Percentiles rank a stretch among this genome's conserved stretches.
Evolutionary conservation across 2,888 invertebrate genomes (phyloP).

Genomic region (Pterostichus madidus): DNA sequence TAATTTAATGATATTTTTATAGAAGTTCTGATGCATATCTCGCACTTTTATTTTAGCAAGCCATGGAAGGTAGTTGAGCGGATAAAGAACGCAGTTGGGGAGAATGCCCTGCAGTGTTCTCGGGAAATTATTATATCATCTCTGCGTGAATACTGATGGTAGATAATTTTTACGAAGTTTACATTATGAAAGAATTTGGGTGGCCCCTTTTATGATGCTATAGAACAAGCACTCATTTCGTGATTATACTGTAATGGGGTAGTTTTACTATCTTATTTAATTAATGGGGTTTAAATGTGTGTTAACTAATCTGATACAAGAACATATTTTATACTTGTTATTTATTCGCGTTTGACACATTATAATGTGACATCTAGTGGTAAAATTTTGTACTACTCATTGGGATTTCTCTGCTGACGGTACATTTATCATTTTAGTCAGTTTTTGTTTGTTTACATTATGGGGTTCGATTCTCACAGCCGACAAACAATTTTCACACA

Average conservation of each 20-base stretch:
- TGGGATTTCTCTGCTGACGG: too few relatives aligned
- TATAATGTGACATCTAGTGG: too few relatives aligned
- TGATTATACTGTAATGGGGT: neutral
- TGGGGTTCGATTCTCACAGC: too few relatives aligned
- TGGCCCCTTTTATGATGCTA: conserved; percentile 3
- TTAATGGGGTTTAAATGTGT: too few relatives aligned
- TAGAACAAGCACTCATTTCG: conserved; percentile 5
- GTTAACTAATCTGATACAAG: too few relatives aligned
- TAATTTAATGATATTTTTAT: conserved; percentile 73
- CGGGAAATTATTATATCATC: conserved; percentile 57
- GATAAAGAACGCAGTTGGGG: conserved; percentile 18
- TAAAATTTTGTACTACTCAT: too few relatives aligned
- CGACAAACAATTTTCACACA: too few relatives aligned
- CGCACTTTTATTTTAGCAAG: conserved; percentile 62
- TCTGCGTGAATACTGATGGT: conserved; percentile 58
- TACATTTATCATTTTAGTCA: too few relatives aligned
- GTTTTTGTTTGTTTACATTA: too few relatives aligned
- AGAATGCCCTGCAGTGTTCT: conserved; percentile 14
- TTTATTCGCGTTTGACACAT: too few relatives aligned
- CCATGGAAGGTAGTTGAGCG: conserved; percentile 7
- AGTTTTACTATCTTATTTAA: too few relatives aligned
- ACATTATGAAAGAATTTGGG: conserved; percentile 39
- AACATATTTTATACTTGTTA: too few relatives aligned
- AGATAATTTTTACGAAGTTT: conserved; percentile 54
- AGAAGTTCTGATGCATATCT: conserved; percentile 70